Conservation (phyloP, 1,140 invertebrate genomes). For the Drosophila seguyi region DNA sequence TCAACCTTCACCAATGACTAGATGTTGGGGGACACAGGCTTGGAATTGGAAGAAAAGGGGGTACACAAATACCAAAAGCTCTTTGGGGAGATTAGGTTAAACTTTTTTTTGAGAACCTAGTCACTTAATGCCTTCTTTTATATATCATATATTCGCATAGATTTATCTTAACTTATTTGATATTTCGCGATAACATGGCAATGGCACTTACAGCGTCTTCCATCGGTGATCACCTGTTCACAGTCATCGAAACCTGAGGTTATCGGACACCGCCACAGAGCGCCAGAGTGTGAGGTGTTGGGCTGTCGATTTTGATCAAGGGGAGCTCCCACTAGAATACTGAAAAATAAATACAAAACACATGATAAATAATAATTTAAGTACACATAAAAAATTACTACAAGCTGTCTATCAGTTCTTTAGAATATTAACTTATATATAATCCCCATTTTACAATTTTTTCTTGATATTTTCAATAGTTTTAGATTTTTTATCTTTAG, state of each 20-base stretch:
- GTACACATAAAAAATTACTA: neutral
- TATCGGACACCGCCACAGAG: conserved; percentile 94
- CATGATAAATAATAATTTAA: neutral
- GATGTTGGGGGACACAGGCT: conserved; percentile 4
- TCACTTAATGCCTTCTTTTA: neutral
- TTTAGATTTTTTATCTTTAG: neutral
- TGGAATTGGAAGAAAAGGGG: neutral
- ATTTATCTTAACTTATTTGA: neutral
- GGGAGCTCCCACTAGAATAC: conserved; percentile 96
- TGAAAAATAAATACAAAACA: conserved; percentile 7
- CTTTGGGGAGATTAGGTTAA: conserved; percentile 1
- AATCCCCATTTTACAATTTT: no score
- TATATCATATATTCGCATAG: neutral
- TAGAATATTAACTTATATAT: no score
- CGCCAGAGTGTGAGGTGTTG: conserved; percentile 93
- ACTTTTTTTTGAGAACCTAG: neutral
- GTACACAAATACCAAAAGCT: conserved; percentile 25
- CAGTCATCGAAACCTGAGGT: conserved; percentile 90
- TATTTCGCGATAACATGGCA: neutral
- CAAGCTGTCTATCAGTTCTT: neutral
- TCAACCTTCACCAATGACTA: conserved; percentile 30
- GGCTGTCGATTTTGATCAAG: conserved; percentile 94
- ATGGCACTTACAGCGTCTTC: conserved; percentile 90
- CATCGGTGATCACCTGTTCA: conserved; percentile 94
- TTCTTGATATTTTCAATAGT: neutral